Evolutionary conservation across 1,140 invertebrate species (phyloP).

Genomic region (Habropoda laboriosa): DNA sequence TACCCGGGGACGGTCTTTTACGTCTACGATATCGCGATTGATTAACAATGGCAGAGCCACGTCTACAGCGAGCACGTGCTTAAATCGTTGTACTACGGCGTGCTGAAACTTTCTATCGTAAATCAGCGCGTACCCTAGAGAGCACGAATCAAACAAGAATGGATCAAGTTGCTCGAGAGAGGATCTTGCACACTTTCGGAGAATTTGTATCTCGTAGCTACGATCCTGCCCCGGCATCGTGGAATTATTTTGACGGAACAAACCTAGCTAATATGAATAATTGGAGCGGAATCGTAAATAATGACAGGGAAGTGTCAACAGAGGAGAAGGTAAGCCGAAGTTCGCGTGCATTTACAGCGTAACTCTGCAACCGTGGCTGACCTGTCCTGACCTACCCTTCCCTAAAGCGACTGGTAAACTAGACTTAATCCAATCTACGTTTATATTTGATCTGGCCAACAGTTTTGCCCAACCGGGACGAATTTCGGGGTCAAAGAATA

Average conservation of each 20-base stretch:
- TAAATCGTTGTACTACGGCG: slow-evolving; percentile 47
- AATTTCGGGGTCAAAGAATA: slow-evolving; percentile 25
- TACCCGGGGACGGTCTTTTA: slow-evolving; percentile 27
- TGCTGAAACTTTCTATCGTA: slow-evolving; percentile 52
- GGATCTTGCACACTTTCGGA: background rate
- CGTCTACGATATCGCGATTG: slow-evolving; percentile 47
- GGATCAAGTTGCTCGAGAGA: slow-evolving; percentile 12
- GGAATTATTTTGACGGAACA: background rate
- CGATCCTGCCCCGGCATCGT: background rate
- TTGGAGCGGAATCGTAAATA: background rate
- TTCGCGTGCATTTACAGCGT: background rate
- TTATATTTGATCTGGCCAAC: slow-evolving; percentile 2
- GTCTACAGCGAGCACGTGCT: slow-evolving; percentile 50
- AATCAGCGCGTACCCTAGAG: slow-evolving; percentile 43
- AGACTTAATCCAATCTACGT: slow-evolving; percentile 21
- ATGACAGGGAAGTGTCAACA: background rate
- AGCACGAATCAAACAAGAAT: slow-evolving; percentile 4
- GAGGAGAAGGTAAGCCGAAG: background rate
- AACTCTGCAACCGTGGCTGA: slow-evolving; percentile 12
- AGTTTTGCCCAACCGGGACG: background rate
- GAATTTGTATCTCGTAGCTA: background rate
- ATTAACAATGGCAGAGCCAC: slow-evolving; percentile 54
- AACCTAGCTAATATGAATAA: background rate
- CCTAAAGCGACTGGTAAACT: slow-evolving; percentile 28
- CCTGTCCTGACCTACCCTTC: background rate